Conservation (phyloP, 92 coral and sea anemone genomes). For the Porites divaricata region DNA sequence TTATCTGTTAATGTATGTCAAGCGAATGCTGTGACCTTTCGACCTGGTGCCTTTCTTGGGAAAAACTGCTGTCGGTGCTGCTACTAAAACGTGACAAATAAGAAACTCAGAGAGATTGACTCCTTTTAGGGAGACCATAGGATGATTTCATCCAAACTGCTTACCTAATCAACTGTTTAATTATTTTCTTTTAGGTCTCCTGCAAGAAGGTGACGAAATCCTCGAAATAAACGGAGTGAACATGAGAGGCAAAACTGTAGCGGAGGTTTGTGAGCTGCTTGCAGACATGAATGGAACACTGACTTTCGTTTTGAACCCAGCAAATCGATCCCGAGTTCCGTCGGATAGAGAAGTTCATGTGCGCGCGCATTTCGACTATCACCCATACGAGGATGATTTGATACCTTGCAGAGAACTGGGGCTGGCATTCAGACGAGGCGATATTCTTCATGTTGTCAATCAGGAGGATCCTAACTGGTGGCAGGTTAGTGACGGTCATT, state of each 20-base stretch:
- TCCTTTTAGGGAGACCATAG: too few relatives aligned
- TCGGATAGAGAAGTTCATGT: slow-evolving; percentile 85
- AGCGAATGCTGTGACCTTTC: too few relatives aligned
- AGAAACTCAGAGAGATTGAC: too few relatives aligned
- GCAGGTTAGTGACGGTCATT: slow-evolving; percentile 79
- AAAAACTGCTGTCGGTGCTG: too few relatives aligned
- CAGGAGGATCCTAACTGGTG: slow-evolving; percentile 99
- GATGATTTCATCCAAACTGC: neutral
- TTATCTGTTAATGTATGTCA: too few relatives aligned
- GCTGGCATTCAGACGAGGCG: slow-evolving; percentile 88
- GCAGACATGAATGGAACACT: slow-evolving; percentile 98
- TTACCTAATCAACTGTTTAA: neutral
- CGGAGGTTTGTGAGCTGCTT: slow-evolving; percentile 94
- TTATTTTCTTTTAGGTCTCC: slow-evolving; percentile 63
- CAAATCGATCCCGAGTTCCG: slow-evolving; percentile 75
- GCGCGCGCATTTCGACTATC: slow-evolving; percentile 92
- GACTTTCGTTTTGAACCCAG: slow-evolving; percentile 90
- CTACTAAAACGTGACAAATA: too few relatives aligned
- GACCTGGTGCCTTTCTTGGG: too few relatives aligned
- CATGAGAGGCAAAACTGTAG: slow-evolving; percentile 90
- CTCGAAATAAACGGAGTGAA: slow-evolving; percentile 96
- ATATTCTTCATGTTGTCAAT: slow-evolving; percentile 95
- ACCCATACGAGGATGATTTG: slow-evolving; percentile 92
- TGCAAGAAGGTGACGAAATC: slow-evolving; percentile 98
- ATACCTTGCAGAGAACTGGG: slow-evolving; percentile 98